Base-by-base conservation (phyloP, 1,140 invertebrate species). In the Drusus annulatus region DNA sequence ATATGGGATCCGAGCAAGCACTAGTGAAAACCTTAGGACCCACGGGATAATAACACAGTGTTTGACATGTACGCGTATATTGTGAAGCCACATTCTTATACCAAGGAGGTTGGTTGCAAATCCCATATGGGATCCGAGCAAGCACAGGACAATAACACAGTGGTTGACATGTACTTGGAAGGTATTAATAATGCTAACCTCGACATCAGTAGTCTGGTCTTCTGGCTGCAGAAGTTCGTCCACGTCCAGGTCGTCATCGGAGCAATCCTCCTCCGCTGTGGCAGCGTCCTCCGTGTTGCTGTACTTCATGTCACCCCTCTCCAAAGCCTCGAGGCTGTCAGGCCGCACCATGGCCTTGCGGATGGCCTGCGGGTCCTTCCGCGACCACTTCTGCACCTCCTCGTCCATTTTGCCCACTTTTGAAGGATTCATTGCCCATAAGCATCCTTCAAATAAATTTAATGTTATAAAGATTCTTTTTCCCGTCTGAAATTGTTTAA, bases 371-470 rank as follows among this genome's bases (percentile, higher is more conserved):
- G 97, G 96, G 90, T 98, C 97, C 88, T 98, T 99, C 83, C 95
- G 93, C 7, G 96, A 96, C 96, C 97, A 98, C 87, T 98, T 99
- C 84, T 96, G 95, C 56, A 99, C 96, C 88, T 99, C 98, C 87
- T 99, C 97, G 84, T 98, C 97, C 97, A 99, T 98, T 90, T 99
- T 99, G 23, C 93, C 93, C 17, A 98, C 93, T 88, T 98, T 98
- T 16, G 94, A 94, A 0, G 97, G 97, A 90, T 98, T 98, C 91
- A 99, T 96, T 0, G 97, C 97, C 98, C 98, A 99, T 71, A 98
- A 90, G 86, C 97, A 99, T 3, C 97, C 89, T 90, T 80, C 4
- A 81, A 83, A 60, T 58, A 60, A 31, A 17, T 16, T 36, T 69
- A 28, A 56, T 45, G 54, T 56, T 56, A 56, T 56, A 56, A 56